A percentile compares a stretch with the other conserved stretches of the same genome.
Evolutionary conservation across 2,797 vertebrate genomes (phyloP).

Genomic region (Cossypha caffra): DNA sequence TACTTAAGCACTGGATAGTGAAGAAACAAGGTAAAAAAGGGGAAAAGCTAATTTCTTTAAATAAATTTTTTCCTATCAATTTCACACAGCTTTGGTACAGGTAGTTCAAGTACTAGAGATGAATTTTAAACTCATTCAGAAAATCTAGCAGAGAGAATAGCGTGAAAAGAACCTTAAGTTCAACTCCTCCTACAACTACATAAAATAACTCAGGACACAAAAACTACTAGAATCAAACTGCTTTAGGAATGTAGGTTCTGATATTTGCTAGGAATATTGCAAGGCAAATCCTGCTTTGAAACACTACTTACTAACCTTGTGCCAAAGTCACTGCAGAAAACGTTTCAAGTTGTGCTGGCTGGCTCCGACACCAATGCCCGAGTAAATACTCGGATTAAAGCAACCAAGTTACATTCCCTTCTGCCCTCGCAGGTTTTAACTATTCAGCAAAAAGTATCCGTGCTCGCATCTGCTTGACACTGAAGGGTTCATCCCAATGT

Average conservation of each 20-base stretch:
- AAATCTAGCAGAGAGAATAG: background rate
- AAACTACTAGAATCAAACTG: background rate
- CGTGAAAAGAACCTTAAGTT: background rate
- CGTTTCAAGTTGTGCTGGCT: background rate
- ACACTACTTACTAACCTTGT: constrained; percentile 56
- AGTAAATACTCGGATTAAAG: background rate
- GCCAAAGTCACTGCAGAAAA: constrained; percentile 65
- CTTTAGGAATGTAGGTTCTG: background rate
- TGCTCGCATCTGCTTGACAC: fast-evolving
- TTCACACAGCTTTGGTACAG: background rate
- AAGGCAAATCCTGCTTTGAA: background rate
- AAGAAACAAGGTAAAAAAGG: background rate
- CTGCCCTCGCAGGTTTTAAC: fast-evolving
- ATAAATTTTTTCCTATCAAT: background rate
- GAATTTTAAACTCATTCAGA: background rate
- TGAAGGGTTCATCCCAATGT: background rate
- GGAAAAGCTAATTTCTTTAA: background rate
- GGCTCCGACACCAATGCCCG: background rate
- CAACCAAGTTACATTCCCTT: background rate
- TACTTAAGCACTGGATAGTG: background rate
- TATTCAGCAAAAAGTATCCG: background rate
- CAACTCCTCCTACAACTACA: background rate
- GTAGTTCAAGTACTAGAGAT: background rate
- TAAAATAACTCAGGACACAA: background rate
- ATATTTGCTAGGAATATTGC: background rate